Conservation (phyloP, 2,113 vertebrate genomes). For the Podarcis muralis region DNA sequence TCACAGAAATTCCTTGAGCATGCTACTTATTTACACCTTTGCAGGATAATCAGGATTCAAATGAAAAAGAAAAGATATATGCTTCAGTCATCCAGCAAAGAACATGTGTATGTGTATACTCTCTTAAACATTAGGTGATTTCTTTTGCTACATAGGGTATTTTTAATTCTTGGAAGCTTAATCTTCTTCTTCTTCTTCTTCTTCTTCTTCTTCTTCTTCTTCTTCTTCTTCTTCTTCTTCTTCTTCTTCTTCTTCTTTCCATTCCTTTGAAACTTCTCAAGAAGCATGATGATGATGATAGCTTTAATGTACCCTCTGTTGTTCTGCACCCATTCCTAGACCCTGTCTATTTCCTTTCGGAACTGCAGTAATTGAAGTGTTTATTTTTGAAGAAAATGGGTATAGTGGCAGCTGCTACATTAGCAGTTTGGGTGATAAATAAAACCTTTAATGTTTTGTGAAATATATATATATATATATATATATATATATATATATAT, state of each 20-base stretch:
- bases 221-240: no score
- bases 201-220: no score
- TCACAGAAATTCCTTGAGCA: not conserved
- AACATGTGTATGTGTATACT: no score
- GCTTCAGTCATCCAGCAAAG: no score
- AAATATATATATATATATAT: not conserved
- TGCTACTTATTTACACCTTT: not conserved
- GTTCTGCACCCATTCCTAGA: not conserved
- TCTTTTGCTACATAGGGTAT: not conserved
- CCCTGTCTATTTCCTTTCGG: not conserved
- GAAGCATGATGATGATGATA: no score
- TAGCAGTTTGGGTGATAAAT: not conserved
- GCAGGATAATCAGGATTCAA: not conserved
- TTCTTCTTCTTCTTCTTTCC: no score
- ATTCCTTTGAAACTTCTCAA: no score
- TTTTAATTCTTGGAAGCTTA: not conserved
- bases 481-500: no score
- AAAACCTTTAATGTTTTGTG: not conserved
- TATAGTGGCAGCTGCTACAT: slow-evolving; percentile 1
- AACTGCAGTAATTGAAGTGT: not conserved
- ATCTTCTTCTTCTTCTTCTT: no score
- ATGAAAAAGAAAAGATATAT: not conserved
- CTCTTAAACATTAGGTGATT: not conserved
- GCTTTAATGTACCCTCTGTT: not conserved
- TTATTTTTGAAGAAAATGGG: not conserved